Percentiles rank a stretch among this genome's conserved stretches.
These are phyloP conservation scores for Iselma pallidipennis DNA, from an alignment of 2,888 invertebrate genomes.

Conservation along the genomic window DNA sequence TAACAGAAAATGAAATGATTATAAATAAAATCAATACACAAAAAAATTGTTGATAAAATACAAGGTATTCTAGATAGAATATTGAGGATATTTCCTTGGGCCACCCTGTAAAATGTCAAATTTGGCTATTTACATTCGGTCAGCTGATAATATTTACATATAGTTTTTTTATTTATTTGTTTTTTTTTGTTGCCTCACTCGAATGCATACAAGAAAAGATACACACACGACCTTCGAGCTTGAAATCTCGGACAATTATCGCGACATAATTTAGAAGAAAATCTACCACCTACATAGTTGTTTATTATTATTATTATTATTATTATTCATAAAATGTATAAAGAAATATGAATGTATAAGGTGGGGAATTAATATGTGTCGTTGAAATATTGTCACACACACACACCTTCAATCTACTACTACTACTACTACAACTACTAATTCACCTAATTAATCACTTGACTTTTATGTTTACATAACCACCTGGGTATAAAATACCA, in stretches of 20 bases:
- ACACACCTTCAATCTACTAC: background rate
- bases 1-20: too few species aligned
- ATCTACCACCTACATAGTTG: background rate
- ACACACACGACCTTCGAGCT: background rate
- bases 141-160: too few species aligned
- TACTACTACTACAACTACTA: background rate
- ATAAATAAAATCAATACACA: background rate
- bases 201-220: too few species aligned
- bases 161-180: too few species aligned
- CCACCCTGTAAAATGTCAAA: background rate
- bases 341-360: too few species aligned
- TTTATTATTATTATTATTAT: too few species aligned
- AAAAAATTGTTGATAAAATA: background rate
- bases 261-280: background rate
- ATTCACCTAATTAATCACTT: background rate
- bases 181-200: too few species aligned
- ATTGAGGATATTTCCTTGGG: too few species aligned
- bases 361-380: background rate
- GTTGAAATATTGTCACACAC: background rate
- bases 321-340: background rate
- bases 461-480: background rate
- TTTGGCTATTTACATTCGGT: background rate
- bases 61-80: background rate
- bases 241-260: background rate
- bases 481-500: background rate